Evolutionary conservation across 2,797 vertebrate genomes (phyloP).

Genomic region (Halcyon chelicuti): DNA sequence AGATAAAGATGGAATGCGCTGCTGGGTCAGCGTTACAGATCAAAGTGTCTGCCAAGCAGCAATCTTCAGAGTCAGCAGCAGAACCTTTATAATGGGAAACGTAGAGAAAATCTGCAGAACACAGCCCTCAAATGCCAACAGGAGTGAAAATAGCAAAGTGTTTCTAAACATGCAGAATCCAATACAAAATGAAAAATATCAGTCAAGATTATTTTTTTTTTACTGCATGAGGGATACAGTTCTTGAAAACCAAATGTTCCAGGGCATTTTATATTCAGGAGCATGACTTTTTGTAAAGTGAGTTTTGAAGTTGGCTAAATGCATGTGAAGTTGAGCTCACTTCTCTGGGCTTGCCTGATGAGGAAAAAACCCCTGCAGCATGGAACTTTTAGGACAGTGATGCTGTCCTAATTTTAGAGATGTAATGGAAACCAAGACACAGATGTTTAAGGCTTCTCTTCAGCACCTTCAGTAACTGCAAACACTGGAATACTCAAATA

Average conservation of each 20-base stretch:
- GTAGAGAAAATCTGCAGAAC: neutral
- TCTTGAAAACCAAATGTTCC: neutral
- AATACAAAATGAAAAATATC: neutral
- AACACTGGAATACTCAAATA: neutral
- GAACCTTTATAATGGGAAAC: neutral
- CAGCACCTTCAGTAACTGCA: neutral
- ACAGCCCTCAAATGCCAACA: fast-evolving
- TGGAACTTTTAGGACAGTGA: neutral
- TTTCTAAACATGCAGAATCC: neutral
- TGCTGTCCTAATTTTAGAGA: neutral
- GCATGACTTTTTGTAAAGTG: neutral
- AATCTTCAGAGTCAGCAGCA: neutral
- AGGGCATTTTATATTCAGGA: neutral
- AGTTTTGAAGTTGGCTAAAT: neutral
- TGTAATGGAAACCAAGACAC: neutral
- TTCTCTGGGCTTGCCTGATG: neutral
- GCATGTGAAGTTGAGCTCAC: neutral
- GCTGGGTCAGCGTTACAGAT: neutral
- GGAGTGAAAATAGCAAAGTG: neutral
- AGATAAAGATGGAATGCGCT: constrained; percentile 50
- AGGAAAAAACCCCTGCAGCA: neutral
- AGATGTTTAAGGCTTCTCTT: neutral
- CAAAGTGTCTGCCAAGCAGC: neutral
- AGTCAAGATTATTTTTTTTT: neutral
- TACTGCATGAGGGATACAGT: neutral